These are phyloP conservation scores for Patella caerulea DNA, from an alignment of 2,888 invertebrate species.

Conservation along the genomic window DNA sequence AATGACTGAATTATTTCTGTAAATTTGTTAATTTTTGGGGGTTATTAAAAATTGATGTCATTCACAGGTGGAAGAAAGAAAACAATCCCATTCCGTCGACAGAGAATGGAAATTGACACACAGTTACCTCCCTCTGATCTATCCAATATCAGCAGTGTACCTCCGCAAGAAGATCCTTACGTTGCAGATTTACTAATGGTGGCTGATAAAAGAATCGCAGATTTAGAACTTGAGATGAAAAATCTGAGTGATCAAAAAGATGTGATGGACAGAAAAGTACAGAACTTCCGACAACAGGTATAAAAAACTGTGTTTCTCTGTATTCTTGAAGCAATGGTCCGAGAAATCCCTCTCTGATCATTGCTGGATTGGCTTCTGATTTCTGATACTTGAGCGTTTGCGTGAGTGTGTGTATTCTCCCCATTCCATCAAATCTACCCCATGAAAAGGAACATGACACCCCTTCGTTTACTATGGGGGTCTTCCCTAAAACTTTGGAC, in stretches of 20 bases:
- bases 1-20: neutral
- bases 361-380: no score
- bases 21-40: neutral
- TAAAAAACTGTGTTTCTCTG: no score
- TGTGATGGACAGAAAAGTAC: conserved; percentile 64
- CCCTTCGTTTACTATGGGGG: no score
- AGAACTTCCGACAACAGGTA: conserved; percentile 69
- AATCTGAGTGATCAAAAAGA: conserved; percentile 60
- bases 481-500: no score
- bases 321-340: no score
- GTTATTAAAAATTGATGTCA: neutral
- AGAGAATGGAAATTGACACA: conserved; percentile 71
- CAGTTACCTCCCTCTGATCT: conserved; percentile 55
- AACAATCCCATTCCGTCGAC: conserved; percentile 70
- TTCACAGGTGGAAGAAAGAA: conserved; percentile 69
- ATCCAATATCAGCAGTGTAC: conserved; percentile 35
- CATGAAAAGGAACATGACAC: no score
- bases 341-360: no score
- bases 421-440: no score
- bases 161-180: conserved; percentile 66
- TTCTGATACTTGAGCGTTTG: no score
- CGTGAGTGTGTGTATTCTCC: no score
- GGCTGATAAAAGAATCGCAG: conserved; percentile 69
- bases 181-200: conserved; percentile 69
- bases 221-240: conserved; percentile 56